Evolutionary conservation across 1,140 invertebrate genomes (phyloP).

Genomic region (Lasaia peninsularis): DNA sequence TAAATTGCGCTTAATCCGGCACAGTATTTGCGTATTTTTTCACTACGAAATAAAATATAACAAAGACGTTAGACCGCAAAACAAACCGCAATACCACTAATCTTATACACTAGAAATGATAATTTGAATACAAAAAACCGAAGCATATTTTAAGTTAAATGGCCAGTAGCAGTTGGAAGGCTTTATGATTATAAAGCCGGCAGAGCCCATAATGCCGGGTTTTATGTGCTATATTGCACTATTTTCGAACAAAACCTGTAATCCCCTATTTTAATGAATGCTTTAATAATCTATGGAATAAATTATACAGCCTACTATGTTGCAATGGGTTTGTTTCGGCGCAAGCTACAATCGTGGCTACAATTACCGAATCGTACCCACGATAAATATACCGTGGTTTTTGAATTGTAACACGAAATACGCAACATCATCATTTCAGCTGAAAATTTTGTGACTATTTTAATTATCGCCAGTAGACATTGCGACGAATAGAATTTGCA

Average conservation of each 20-base stretch:
- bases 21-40: no score
- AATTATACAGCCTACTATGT: conserved; percentile 2
- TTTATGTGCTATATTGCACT: conserved; percentile 17
- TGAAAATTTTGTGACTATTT: no score
- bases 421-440: background rate
- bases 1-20: no score
- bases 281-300: conserved; percentile 23
- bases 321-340: conserved; percentile 9
- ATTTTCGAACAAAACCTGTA: conserved; percentile 21
- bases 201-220: conserved; percentile 12
- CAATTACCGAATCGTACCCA: background rate
- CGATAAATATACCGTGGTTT: background rate
- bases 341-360: conserved; percentile 2
- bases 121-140: conserved; percentile 6
- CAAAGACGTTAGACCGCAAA: background rate
- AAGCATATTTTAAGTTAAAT: conserved; percentile 21
- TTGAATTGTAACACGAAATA: background rate
- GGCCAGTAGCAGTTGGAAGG: conserved; percentile 12
- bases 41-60: no score
- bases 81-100: background rate
- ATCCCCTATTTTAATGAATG: conserved; percentile 19
- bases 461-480: no score
- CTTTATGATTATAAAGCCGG: conserved; percentile 18
- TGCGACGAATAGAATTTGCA: no score
- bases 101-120: conserved; percentile 7